phyloP scores from a whole-genome alignment of 2,888 invertebrate species.

The Patella depressa region DNA sequence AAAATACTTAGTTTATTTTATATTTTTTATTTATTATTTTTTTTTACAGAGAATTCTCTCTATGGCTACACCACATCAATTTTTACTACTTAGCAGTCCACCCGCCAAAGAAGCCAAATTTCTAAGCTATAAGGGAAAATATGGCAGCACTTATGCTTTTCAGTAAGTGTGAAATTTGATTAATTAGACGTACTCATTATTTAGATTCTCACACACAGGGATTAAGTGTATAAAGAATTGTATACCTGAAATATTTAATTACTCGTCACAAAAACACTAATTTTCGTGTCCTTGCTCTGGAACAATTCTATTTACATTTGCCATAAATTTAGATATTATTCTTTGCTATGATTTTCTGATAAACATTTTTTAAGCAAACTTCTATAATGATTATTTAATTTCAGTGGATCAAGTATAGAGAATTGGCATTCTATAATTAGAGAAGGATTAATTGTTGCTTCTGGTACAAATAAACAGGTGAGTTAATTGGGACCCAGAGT shows the following conservation, averaged over 20 bases:
- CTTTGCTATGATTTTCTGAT: too few relatives aligned
- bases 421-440: conserved; percentile 70
- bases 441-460: conserved; percentile 63
- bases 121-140: conserved; percentile 47
- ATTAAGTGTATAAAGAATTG: too few relatives aligned
- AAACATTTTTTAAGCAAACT: too few relatives aligned
- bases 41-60: conserved; percentile 55
- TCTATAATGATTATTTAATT: not conserved
- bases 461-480: conserved; percentile 62
- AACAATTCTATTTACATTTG: too few relatives aligned
- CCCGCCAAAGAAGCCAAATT: conserved; percentile 66
- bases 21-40: not conserved
- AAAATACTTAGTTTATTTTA: not conserved
- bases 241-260: too few relatives aligned
- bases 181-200: too few relatives aligned
- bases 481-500: not conserved
- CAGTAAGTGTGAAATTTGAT: conserved; percentile 52
- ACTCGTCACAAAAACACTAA: too few relatives aligned
- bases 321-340: too few relatives aligned
- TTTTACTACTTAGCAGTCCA: conserved; percentile 61
- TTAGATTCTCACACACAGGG: too few relatives aligned
- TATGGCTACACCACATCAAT: conserved; percentile 68
- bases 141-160: conserved; percentile 67
- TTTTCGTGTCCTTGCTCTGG: too few relatives aligned
- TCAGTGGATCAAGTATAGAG: conserved; percentile 65